A percentile compares a stretch with the other conserved stretches of the same genome.
phyloP scores from a whole-genome alignment of 2,113 vertebrate species.

The Forbesichthys agassizii region DNA sequence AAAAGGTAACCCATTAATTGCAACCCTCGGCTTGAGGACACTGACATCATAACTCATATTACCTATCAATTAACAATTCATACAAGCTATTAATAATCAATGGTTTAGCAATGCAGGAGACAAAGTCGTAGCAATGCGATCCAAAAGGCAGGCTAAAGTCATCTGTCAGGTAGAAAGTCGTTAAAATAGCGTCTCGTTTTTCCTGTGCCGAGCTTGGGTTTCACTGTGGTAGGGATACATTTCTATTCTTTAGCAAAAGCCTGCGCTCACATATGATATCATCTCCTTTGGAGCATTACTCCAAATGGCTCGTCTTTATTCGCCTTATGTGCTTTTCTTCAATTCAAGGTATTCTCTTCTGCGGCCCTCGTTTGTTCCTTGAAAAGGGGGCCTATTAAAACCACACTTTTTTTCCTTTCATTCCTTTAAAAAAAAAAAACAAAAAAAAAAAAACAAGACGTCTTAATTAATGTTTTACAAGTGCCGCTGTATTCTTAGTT shows the following conservation, averaged over 20 bases:
- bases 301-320: constrained; percentile 46
- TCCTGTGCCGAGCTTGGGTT: constrained; percentile 71
- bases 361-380: constrained; percentile 65
- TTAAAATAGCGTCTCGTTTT: constrained; percentile 77
- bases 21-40: background rate
- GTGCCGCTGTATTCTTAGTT: constrained; percentile 76
- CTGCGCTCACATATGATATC: constrained; percentile 68
- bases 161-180: constrained; percentile 82
- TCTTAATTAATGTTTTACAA: constrained; percentile 82
- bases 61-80: constrained; percentile 68
- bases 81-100: constrained; percentile 79
- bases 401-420: constrained; percentile 59
- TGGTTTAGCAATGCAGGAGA: constrained; percentile 79
- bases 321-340: constrained; percentile 49
- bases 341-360: constrained; percentile 58
- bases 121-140: constrained; percentile 79
- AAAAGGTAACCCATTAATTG: constrained; percentile 14
- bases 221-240: constrained; percentile 69
- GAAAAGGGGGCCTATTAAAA: constrained; percentile 63
- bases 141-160: constrained; percentile 78
- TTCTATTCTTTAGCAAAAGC: constrained; percentile 76
- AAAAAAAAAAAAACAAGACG: constrained; percentile 58
- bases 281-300: constrained; percentile 59
- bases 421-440: constrained; percentile 58
- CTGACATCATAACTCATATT: constrained; percentile 43